Conservation (phyloP, 2,888 invertebrate species). For the Peribatodes rhomboidaria region DNA sequence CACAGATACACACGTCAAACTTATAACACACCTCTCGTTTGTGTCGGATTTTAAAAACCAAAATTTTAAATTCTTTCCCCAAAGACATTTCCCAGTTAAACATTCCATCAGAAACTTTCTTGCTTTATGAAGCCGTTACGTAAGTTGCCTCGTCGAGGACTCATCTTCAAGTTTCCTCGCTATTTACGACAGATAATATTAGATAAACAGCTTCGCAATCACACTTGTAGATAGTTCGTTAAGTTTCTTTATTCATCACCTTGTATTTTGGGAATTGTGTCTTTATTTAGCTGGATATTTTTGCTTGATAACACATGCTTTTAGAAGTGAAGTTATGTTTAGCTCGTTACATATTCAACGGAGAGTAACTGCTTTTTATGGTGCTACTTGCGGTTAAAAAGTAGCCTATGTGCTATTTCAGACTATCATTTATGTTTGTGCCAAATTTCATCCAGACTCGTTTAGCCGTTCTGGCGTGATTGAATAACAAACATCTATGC, state of each 20-base stretch:
- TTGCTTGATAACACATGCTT: neutral
- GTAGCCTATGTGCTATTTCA: too few species aligned
- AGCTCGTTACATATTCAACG: too few species aligned
- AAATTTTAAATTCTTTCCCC: neutral
- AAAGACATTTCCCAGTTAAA: neutral
- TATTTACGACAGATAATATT: conserved; percentile 26
- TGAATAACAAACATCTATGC: too few species aligned
- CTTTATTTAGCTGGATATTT: neutral
- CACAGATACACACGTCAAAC: too few species aligned
- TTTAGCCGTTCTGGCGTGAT: too few species aligned
- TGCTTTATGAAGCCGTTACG: conserved; percentile 12
- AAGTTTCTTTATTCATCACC: conserved; percentile 3
- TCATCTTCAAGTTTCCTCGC: conserved; percentile 8
- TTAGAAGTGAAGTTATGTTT: neutral
- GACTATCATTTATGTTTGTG: too few species aligned
- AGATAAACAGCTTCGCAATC: conserved; percentile 26
- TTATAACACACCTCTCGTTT: too few species aligned
- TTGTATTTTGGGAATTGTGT: neutral
- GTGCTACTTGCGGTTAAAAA: too few species aligned
- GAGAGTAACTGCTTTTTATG: too few species aligned
- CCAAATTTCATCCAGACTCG: too few species aligned
- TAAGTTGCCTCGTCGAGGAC: conserved; percentile 18
- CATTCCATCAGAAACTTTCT: neutral
- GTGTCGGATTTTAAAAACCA: too few species aligned
- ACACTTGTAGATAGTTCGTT: conserved; percentile 15